Base-by-base conservation (phyloP, 1,140 invertebrate species). In the Drosophila lini region DNA sequence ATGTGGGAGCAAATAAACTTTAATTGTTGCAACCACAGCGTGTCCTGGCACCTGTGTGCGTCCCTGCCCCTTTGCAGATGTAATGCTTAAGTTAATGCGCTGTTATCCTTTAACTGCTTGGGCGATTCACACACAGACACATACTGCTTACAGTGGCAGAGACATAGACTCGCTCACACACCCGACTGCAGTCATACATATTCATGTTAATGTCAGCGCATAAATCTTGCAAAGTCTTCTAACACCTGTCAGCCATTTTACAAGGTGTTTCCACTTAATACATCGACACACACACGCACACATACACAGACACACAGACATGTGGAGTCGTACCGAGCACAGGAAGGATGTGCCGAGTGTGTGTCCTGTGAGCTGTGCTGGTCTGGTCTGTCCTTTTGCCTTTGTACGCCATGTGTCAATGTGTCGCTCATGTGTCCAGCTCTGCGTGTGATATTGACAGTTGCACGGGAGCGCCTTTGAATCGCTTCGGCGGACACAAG, bases 221-320 rank as follows among this genome's bases (percentile, higher is more conserved):
- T 88, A 88, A 88, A 88, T 88, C 84, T 88, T 88, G 84, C 84
- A 88, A 88, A 88, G 84, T 88, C 84, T 88, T 88, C 84, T 89
- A 88, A 88, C 84, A 88, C 84, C 84, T 88, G 84, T 88, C 84
- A 88, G 84, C 84, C 84, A 89, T 88, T 88, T 88, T 88, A 88
- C 84, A 88, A 88, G 84, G 84, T 88, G 84, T 88, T 88, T 88
- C 84, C 84, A 88, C 84, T 88, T 88, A 88, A 88, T 88, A 88
- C 84, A 88, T 80, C 68, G 57, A 78, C 71, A 67, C 40, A 67
- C 40, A 79, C 62, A 40, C 57, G 59, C 52, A 52, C 53, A 44
- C 52, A 60, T 19, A 47, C 3, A 22, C 42, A 45, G 11, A 25
- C 5, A 45, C 63, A 74, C 9, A 59, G 10, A 40, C 22, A 48